Percentiles rank a stretch among this genome's conserved stretches.
Evolutionary conservation across 2,888 invertebrate genomes (phyloP).

Genomic region (Caenorhabditis doughertyi): DNA sequence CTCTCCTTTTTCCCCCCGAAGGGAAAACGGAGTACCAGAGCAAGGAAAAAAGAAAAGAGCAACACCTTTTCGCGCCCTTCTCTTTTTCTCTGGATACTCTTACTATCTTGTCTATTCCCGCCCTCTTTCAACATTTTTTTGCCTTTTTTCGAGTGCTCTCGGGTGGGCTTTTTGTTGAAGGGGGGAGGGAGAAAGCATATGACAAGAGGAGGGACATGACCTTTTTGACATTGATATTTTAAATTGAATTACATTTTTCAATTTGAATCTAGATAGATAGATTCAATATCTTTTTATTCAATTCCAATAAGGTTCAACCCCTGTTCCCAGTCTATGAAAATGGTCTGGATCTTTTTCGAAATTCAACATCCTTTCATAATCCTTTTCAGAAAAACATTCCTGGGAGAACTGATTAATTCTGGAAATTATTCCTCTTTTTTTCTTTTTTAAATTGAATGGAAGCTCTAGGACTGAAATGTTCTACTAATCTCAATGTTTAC

Average conservation of each 20-base stretch:
- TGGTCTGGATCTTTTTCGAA: too few species aligned
- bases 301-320: too few species aligned
- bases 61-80: conserved; percentile 49
- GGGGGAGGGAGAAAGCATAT: conserved; percentile 7
- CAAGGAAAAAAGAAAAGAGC: conserved; percentile 40
- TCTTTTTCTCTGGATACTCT: conserved; percentile 14
- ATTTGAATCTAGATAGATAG: background rate
- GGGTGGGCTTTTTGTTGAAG: conserved; percentile 26
- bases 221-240: conserved; percentile 29
- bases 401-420: conserved; percentile 26
- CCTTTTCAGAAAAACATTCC: background rate
- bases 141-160: conserved; percentile 36
- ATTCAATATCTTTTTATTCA: background rate
- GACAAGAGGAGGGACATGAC: background rate
- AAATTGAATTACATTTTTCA: background rate
- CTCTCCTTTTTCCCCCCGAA: background rate
- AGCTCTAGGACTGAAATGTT: background rate
- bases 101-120: conserved; percentile 10
- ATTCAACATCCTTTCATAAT: background rate
- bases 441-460: background rate
- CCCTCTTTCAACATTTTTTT: conserved; percentile 45
- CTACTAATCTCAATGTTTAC: too few species aligned
- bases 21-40: conserved; percentile 42
- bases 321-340: too few species aligned
- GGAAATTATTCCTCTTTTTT: background rate